Evolutionary conservation across 2,113 vertebrate species (phyloP).

Genomic region (Plotosus lineatus): DNA sequence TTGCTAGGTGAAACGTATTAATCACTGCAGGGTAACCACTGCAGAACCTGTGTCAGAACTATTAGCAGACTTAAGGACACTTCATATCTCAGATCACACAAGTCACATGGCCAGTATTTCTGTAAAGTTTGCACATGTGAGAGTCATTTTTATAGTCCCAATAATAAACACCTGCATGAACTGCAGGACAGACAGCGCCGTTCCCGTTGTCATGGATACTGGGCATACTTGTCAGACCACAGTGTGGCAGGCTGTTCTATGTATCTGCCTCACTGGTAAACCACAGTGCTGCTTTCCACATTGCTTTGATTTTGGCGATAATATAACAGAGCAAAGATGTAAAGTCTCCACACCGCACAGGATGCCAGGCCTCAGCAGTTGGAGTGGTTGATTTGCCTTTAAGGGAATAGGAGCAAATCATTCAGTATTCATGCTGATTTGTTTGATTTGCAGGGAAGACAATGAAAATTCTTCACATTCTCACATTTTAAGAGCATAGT

Average conservation of each 20-base stretch:
- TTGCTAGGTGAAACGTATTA: no score
- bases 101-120: background rate
- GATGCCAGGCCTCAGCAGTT: background rate
- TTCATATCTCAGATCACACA: slow-evolving; percentile 1
- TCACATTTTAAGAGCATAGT: background rate
- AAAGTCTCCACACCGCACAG: background rate
- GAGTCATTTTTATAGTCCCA: slow-evolving; percentile 7
- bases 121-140: background rate
- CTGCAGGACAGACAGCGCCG: background rate
- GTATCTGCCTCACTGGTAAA: slow-evolving; percentile 35
- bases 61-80: background rate
- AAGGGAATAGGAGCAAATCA: background rate
- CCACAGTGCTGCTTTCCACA: slow-evolving; percentile 1
- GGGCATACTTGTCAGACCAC: background rate
- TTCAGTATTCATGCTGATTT: background rate
- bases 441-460: background rate
- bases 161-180: slow-evolving; percentile 39
- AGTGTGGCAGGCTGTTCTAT: slow-evolving; percentile 17
- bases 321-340: background rate
- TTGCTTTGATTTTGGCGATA: background rate
- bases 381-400: background rate
- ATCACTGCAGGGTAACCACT: no score
- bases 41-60: background rate
- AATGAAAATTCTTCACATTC: background rate
- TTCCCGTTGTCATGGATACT: slow-evolving; percentile 37